phyloP scores from a whole-genome alignment of 2,113 vertebrate genomes.

The Triplophysa siluroides region DNA sequence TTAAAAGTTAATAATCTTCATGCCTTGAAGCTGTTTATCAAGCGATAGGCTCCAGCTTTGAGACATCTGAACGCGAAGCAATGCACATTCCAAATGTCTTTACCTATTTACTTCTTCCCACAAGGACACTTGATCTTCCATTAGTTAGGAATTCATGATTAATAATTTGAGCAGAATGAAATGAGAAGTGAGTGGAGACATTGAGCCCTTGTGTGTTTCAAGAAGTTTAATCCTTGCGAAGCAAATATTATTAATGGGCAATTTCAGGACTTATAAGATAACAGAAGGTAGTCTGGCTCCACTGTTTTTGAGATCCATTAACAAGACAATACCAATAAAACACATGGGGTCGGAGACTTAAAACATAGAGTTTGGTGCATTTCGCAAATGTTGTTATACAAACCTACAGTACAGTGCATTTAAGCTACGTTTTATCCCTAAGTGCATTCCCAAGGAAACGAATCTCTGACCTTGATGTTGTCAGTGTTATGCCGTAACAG shows the following conservation, averaged over 20 bases:
- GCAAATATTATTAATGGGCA: conserved; percentile 56
- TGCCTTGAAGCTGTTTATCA: conserved; percentile 48
- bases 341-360: not conserved
- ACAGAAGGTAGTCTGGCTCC: conserved; percentile 48
- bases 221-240: conserved; percentile 50
- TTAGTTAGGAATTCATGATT: conserved; percentile 38
- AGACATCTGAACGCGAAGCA: conserved; percentile 1
- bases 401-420: no score
- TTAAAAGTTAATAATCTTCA: conserved; percentile 58
- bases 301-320: conserved; percentile 39
- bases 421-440: no score
- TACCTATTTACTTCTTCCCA: conserved; percentile 51
- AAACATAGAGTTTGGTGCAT: conserved; percentile 28
- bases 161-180: conserved; percentile 47
- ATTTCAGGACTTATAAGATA: conserved; percentile 53
- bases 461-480: no score
- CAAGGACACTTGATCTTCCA: conserved; percentile 46
- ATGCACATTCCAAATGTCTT: conserved; percentile 26
- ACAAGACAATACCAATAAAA: conserved; percentile 6
- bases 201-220: conserved; percentile 35
- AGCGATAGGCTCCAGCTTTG: conserved; percentile 26
- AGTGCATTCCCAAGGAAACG: no score
- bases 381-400: no score
- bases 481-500: no score
- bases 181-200: conserved; percentile 27